phyloP scores from a whole-genome alignment of 2,113 vertebrate genomes.

The Thryonomys swinderianus region DNA sequence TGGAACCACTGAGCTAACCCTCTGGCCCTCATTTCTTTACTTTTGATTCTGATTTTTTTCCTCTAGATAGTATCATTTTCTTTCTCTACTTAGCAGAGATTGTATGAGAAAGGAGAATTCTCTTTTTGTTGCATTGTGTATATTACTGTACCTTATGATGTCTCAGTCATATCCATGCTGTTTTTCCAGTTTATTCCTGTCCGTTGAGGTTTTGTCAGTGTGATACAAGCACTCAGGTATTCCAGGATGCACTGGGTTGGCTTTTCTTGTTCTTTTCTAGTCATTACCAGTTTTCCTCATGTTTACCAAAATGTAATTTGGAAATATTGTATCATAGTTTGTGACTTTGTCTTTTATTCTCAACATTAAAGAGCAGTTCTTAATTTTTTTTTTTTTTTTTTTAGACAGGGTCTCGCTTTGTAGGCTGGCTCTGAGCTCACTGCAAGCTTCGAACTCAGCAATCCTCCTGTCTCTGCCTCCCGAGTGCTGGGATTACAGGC shows the following conservation, averaged over 20 bases:
- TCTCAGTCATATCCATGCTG: not conserved
- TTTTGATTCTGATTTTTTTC: not conserved
- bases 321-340: not conserved
- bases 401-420: too few relatives aligned
- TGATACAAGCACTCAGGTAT: not conserved
- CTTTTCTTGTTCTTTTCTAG: conserved; percentile 13
- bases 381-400: too few relatives aligned
- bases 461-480: too few relatives aligned
- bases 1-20: too few relatives aligned
- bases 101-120: conserved; percentile 31
- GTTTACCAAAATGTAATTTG: not conserved
- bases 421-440: too few relatives aligned
- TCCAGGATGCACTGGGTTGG: not conserved
- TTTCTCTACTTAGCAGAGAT: not conserved
- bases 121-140: not conserved
- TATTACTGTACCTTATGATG: not conserved
- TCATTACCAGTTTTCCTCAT: not conserved
- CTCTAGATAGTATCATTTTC: not conserved
- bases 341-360: conserved; percentile 3
- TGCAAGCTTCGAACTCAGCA: too few relatives aligned
- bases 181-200: not conserved
- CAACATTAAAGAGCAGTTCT: not conserved
- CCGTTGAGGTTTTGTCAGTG: conserved; percentile 22
- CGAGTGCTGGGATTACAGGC: too few relatives aligned
- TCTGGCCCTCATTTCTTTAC: too few relatives aligned